A percentile compares a stretch with the other conserved stretches of the same genome.
These are phyloP conservation scores for Probaryconus sp. DNA, from an alignment of 1,140 invertebrate species.

Conservation along the genomic window DNA sequence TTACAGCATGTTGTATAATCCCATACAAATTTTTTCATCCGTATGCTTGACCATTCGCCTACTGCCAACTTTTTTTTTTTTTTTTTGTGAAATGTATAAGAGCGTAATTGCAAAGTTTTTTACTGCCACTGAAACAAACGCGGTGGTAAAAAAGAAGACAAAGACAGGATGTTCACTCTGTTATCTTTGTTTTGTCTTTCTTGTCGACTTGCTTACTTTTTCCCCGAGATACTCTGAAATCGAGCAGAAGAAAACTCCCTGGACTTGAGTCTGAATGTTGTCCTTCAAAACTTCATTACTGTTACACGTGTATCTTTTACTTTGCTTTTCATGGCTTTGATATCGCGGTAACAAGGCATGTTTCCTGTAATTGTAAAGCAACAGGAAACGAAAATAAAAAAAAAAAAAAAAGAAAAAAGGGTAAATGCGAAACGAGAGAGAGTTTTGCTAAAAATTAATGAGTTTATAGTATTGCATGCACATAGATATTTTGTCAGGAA, in stretches of 20 bases:
- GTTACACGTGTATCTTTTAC: constrained; percentile 23
- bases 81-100: constrained; percentile 1
- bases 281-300: constrained; percentile 44
- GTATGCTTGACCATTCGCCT: constrained; percentile 1
- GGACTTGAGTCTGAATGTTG: constrained; percentile 32
- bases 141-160: constrained; percentile 16
- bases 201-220: constrained; percentile 23
- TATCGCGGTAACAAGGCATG: constrained; percentile 8
- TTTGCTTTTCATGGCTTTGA: constrained; percentile 8
- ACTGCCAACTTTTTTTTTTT: neutral
- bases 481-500: constrained; percentile 12
- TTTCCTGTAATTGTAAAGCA: constrained; percentile 5
- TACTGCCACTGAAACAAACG: constrained; percentile 10
- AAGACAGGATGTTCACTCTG: constrained; percentile 10
- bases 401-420: neutral
- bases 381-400: constrained; percentile 4
- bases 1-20: constrained; percentile 5
- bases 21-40: neutral
- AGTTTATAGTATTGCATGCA: neutral
- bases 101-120: constrained; percentile 35
- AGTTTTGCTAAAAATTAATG: constrained; percentile 33
- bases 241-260: constrained; percentile 25
- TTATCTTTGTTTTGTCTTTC: constrained; percentile 33
- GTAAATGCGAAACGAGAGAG: neutral
- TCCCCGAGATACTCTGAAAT: constrained; percentile 7